A percentile compares a stretch with the other conserved stretches of the same genome.
These are phyloP conservation scores for Drosophila kepulauana DNA, from an alignment of 1,140 invertebrate genomes.

Conservation along the genomic window DNA sequence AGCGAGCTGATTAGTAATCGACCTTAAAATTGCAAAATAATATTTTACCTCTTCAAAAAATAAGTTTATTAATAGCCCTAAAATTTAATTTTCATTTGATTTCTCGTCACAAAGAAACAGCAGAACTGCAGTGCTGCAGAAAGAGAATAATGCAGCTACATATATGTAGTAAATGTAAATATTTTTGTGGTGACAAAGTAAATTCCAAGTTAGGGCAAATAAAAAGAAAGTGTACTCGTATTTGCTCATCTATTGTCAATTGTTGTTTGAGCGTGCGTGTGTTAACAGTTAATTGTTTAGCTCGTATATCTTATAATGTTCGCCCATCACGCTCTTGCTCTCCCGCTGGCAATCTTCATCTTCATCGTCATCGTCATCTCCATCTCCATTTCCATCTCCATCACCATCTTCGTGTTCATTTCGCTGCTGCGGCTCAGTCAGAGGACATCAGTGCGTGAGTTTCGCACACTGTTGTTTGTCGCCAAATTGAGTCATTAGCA, in stretches of 20 bases:
- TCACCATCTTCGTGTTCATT: neutral
- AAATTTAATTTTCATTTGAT: too few species aligned
- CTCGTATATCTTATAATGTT: slow-evolving; percentile 60
- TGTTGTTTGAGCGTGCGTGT: slow-evolving; percentile 30
- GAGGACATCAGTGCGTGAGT: neutral
- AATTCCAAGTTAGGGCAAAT: slow-evolving; percentile 18
- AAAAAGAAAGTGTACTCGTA: slow-evolving; percentile 47
- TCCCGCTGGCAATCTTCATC: neutral
- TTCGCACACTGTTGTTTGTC: slow-evolving; percentile 45
- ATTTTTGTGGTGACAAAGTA: slow-evolving; percentile 6
- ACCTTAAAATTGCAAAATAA: too few species aligned
- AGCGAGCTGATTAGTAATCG: too few species aligned
- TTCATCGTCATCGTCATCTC: too few species aligned
- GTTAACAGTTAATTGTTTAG: slow-evolving; percentile 74
- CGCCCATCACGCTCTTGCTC: slow-evolving; percentile 16
- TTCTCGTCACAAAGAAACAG: too few species aligned
- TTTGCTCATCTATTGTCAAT: slow-evolving; percentile 37
- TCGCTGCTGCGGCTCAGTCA: neutral
- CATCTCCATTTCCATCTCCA: too few species aligned
- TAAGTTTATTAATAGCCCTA: too few species aligned
- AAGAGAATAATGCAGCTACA: too few species aligned
- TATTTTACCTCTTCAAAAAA: too few species aligned
- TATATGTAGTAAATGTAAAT: neutral
- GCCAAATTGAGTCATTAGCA: slow-evolving; percentile 80
- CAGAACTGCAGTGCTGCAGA: too few species aligned